Percentiles rank a stretch among this genome's conserved stretches.
These are phyloP conservation scores for Amazona ochrocephala DNA, from an alignment of 2,797 vertebrate genomes.

Conservation along the genomic window DNA sequence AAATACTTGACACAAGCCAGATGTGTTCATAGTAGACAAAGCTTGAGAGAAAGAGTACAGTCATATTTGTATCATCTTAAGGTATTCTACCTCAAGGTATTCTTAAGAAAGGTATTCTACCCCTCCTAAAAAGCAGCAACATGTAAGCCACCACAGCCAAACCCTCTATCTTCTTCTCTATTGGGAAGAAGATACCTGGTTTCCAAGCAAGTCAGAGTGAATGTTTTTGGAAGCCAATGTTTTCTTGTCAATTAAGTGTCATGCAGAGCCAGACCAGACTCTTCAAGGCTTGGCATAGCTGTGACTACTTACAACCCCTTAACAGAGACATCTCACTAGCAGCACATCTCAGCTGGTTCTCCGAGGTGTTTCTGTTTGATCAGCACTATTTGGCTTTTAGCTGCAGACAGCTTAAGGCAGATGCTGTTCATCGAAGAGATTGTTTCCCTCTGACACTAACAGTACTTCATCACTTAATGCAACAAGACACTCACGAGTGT, in stretches of 20 bases:
- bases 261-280: neutral
- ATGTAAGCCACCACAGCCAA: neutral
- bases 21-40: neutral
- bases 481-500: neutral
- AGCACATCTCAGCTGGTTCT: conserved; percentile 1
- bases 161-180: neutral
- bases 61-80: no score
- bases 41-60: neutral
- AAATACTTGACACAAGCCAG: neutral
- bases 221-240: neutral
- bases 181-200: neutral
- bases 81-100: no score
- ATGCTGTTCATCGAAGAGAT: conserved; percentile 1
- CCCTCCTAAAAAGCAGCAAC: neutral
- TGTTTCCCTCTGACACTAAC: conserved; percentile 27
- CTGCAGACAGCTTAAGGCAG: conserved; percentile 4
- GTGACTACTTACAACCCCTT: neutral
- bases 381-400: neutral
- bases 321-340: neutral
- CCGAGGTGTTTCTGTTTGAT: neutral
- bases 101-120: neutral
- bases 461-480: neutral
- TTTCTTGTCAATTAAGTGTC: neutral
- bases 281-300: neutral
- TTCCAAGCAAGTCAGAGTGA: neutral